Base-by-base conservation (phyloP, 2,888 invertebrate species). In the Bembecia ichneumoniformis region DNA sequence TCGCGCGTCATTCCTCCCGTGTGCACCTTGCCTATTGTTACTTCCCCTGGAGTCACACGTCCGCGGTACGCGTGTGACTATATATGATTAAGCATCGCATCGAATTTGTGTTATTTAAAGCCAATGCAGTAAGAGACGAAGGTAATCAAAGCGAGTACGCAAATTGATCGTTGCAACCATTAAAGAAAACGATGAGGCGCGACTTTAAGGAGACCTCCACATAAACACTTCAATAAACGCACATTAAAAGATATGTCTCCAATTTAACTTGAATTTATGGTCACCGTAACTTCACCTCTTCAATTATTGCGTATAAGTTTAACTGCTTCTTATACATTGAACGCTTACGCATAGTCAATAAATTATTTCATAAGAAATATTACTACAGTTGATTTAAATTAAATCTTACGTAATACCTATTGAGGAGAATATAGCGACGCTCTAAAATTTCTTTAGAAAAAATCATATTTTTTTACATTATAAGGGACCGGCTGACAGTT, bases 161-260 rank as follows among this genome's bases (percentile, higher is more conserved):
- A 20, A 64, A 66, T 67, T 65, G 66, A 66, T 66, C 63, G 58
- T 58, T 40, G 54, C 51, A 58, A 62, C 66, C 68, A 72, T 74
- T 71, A 69, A 70, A 62, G 60, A 4, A 45, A 45, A 62, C 58
- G 62, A 59, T 55, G 59, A 62, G 64, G 58, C 67, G 62, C 59
- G 66, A 69, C 69, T 66, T 66, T 63, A 64, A 64, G 63, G 63
- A 54, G 56, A 66, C 64, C 66, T 69, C 57, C 64, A 62, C 71
- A 76, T 82, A 81, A 82, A 81, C 81, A 82, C 79, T 80, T 78
- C 81, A 82, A 82, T 82, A 80, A 82, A 76, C 64, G 66, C 66
- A 74, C 75, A 78, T 80, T 82, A 82, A 80, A 80, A 73, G 77
- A 80, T 80, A 81, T 76, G 80, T 80, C 80, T 77, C 71, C 74